A percentile compares a stretch with the other conserved stretches of the same genome.
Evolutionary conservation across 2,888 invertebrate species (phyloP).

Genomic region (Pelosia muscerda): DNA sequence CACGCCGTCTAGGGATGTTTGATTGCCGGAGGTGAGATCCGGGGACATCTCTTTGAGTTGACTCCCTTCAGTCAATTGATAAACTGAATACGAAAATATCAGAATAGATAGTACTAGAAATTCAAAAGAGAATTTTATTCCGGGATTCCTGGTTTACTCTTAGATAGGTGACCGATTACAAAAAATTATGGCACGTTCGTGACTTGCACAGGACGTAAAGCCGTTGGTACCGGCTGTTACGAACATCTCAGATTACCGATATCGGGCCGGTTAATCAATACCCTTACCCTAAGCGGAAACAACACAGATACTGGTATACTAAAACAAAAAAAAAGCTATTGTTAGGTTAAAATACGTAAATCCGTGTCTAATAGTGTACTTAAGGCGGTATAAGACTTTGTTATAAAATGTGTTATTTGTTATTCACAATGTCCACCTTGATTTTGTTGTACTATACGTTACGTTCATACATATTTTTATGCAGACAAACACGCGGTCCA

Average conservation of each 20-base stretch:
- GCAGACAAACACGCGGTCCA: too few species aligned
- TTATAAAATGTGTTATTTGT: too few species aligned
- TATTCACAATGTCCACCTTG: too few species aligned
- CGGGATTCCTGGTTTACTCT: not conserved
- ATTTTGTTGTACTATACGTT: too few species aligned
- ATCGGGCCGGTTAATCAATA: slow-evolving; percentile 2
- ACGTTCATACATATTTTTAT: too few species aligned
- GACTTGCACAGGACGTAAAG: slow-evolving; percentile 10
- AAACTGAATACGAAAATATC: too few species aligned
- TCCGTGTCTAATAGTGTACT: not conserved
- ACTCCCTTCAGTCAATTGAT: too few species aligned
- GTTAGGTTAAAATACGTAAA: not conserved
- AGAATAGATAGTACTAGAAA: not conserved
- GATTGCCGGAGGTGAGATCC: too few species aligned
- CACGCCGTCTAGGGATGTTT: too few species aligned
- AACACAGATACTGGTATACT: not conserved
- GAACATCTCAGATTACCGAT: slow-evolving; percentile 4
- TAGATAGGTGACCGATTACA: slow-evolving; percentile 6
- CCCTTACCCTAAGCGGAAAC: not conserved
- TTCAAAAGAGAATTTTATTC: not conserved
- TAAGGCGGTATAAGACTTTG: too few species aligned
- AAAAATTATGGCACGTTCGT: slow-evolving; percentile 5
- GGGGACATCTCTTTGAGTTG: too few species aligned
- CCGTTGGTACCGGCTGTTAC: slow-evolving; percentile 8
- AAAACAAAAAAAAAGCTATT: not conserved